Conservation (phyloP, 1,140 invertebrate species). For the Drosophila hydei region DNA sequence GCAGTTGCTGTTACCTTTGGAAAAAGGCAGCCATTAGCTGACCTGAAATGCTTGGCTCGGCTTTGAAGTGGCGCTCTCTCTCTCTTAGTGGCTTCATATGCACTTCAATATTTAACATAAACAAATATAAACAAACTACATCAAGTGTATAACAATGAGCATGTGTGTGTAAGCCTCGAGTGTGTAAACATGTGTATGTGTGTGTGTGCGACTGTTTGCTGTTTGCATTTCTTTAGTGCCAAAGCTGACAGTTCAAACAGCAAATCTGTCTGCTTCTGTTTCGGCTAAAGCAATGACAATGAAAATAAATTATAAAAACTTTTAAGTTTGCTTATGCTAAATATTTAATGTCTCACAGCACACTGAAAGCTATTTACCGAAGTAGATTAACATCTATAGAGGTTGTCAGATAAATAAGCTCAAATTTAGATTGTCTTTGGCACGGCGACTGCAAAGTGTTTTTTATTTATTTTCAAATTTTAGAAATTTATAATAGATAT, state of each 20-base stretch:
- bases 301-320: not conserved
- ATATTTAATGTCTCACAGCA: not conserved
- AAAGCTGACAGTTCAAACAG: constrained; percentile 31
- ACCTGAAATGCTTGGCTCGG: constrained; percentile 57
- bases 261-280: constrained; percentile 27
- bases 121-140: constrained; percentile 66
- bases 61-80: constrained; percentile 44
- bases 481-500: no score
- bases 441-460: no score
- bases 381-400: no score
- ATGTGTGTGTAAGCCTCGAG: constrained; percentile 12
- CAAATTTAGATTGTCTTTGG: no score
- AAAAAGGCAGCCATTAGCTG: constrained; percentile 73
- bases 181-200: constrained; percentile 16
- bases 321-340: not conserved
- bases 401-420: no score
- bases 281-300: not conserved
- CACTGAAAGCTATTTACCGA: no score
- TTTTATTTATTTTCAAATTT: no score
- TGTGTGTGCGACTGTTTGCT: constrained; percentile 27
- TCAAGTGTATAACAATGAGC: constrained; percentile 46
- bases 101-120: constrained; percentile 76
- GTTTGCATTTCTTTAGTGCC: constrained; percentile 38
- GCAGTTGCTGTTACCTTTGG: constrained; percentile 41
- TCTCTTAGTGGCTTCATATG: constrained; percentile 55